Conservation (phyloP, 64 coral and sea anemone genomes). For the Stylophora pistillata region DNA sequence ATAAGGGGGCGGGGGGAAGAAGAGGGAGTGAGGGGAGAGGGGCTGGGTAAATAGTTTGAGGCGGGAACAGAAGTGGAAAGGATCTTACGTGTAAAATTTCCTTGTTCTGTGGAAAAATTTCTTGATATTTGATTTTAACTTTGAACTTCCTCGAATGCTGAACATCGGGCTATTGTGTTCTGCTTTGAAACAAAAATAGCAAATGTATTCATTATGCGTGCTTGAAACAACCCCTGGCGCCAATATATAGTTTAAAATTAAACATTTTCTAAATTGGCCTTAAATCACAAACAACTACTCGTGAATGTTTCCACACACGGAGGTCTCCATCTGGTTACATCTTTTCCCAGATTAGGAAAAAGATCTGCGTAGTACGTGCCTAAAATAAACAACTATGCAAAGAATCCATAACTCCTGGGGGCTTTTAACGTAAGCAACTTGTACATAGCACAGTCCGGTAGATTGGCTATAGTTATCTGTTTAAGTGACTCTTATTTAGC, state of each 20-base stretch:
- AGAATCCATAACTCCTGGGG: background rate
- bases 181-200: background rate
- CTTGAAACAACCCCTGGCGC: background rate
- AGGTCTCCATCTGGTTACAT: background rate
- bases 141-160: background rate
- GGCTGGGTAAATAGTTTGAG: no score
- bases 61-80: no score
- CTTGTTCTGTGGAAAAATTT: background rate
- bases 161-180: background rate
- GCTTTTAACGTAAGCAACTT: background rate
- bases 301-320: background rate
- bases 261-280: background rate
- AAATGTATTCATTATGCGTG: background rate
- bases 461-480: background rate
- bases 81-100: no score
- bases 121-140: background rate
- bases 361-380: background rate
- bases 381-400: background rate
- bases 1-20: no score
- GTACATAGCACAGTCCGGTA: background rate
- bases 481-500: background rate
- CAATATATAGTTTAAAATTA: background rate
- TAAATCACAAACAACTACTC: background rate
- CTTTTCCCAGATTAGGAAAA: background rate
- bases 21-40: no score